Evolutionary conservation across 2,113 vertebrate species (phyloP).

Genomic region (Illadopsis cleaveri): DNA sequence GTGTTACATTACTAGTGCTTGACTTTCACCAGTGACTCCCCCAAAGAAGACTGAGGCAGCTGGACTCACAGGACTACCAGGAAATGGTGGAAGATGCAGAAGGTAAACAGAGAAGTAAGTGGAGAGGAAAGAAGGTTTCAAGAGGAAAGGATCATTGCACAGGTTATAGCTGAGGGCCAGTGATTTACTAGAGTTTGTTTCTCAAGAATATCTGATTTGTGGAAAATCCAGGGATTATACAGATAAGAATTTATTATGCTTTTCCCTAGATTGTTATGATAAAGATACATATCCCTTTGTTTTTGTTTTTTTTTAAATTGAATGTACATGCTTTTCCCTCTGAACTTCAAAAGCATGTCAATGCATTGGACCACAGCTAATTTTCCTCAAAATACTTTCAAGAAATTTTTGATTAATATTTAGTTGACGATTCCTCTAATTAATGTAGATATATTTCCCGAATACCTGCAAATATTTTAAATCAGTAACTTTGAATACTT

Average conservation of each 20-base stretch:
- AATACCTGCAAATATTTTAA: not conserved
- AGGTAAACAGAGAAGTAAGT: not conserved
- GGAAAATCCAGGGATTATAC: not conserved
- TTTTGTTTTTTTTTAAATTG: no score
- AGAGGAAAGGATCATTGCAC: not conserved
- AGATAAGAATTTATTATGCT: not conserved
- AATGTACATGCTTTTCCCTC: not conserved
- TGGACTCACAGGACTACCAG: not conserved
- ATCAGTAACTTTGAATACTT: not conserved
- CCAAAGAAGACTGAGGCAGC: not conserved
- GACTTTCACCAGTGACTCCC: rapidly evolving
- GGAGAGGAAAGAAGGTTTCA: not conserved
- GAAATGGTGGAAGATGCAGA: not conserved
- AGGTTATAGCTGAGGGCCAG: not conserved
- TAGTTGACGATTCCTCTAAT: not conserved
- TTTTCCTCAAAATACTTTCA: not conserved
- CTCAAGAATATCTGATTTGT: not conserved
- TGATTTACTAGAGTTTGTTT: not conserved
- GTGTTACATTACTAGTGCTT: not conserved
- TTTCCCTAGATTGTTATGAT: not conserved
- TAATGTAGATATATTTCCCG: not conserved
- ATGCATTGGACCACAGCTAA: not conserved
- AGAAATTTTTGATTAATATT: not conserved
- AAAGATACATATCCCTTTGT: not conserved
- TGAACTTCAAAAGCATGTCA: not conserved